Evolutionary conservation across 2,797 vertebrate species (phyloP).

Genomic region (Rousettus madagascariensis): DNA sequence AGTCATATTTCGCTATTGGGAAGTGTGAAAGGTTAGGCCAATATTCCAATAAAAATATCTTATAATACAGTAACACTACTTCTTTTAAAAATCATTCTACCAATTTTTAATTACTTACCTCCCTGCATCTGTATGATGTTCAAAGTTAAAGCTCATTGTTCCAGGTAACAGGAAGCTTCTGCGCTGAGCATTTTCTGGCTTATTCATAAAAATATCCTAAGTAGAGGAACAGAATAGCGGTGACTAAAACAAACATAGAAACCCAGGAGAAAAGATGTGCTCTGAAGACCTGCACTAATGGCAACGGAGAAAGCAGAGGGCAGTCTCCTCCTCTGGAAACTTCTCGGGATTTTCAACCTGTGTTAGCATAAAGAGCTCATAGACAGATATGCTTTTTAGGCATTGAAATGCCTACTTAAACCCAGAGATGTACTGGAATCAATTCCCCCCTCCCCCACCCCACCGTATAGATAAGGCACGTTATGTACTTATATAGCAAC

Average conservation of each 20-base stretch:
- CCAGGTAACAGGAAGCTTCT: constrained; percentile 8
- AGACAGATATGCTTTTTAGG: neutral
- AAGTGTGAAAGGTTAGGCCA: neutral
- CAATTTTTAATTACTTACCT: constrained; percentile 72
- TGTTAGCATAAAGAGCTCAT: neutral
- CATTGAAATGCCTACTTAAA: neutral
- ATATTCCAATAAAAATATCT: neutral
- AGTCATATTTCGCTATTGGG: neutral
- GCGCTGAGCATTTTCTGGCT: constrained; percentile 57
- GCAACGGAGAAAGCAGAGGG: constrained; percentile 49
- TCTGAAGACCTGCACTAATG: constrained; percentile 74
- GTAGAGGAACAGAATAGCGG: constrained; percentile 73
- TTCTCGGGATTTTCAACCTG: constrained; percentile 52
- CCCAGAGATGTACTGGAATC: neutral
- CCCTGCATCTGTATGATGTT: constrained; percentile 71
- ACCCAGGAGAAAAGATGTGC: constrained; percentile 78
- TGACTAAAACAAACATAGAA: constrained; percentile 78
- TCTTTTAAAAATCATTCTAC: neutral
- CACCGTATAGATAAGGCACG: constrained; percentile 17
- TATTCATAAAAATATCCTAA: constrained; percentile 72
- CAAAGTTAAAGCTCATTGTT: constrained; percentile 77
- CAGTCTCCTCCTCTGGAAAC: constrained; percentile 71
- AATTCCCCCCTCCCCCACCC: neutral
- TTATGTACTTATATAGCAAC: neutral
- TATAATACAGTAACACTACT: neutral